phyloP scores from a whole-genome alignment of 2,113 vertebrate genomes.

The Globicephala melas region DNA sequence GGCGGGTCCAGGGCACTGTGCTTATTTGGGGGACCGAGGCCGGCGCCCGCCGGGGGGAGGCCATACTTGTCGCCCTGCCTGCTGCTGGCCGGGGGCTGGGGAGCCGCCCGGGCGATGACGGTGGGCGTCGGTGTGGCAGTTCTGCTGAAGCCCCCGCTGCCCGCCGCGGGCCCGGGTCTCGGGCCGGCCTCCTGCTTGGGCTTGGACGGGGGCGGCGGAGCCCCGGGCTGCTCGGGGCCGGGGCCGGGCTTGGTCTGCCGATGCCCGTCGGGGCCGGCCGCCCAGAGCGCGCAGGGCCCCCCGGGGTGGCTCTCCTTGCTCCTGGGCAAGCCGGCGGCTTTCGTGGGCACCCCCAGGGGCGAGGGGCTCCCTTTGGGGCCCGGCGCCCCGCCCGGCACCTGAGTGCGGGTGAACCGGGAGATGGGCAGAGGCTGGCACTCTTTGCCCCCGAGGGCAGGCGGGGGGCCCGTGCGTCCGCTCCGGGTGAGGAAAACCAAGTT shows the following conservation, averaged over 20 bases:
- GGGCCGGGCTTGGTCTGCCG: constrained; percentile 79
- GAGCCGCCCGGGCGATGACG: constrained; percentile 72
- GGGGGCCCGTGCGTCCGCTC: constrained; percentile 92
- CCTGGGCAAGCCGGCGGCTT: constrained; percentile 64
- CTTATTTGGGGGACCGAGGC: constrained; percentile 85
- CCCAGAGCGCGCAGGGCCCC: constrained; percentile 62
- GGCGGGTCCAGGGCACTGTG: constrained; percentile 82
- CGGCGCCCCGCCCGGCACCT: constrained; percentile 80
- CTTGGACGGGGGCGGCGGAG: constrained; percentile 64
- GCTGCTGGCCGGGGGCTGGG: constrained; percentile 67
- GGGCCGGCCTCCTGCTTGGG: constrained; percentile 83
- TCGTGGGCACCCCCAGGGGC: constrained; percentile 41
- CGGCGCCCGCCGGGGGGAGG: constrained; percentile 76
- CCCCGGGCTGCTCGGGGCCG: constrained; percentile 73
- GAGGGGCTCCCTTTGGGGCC: constrained; percentile 74
- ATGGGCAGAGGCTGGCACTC: constrained; percentile 91
- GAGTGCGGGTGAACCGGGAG: constrained; percentile 86
- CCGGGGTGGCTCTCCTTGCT: constrained; percentile 62
- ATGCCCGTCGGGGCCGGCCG: constrained; percentile 71
- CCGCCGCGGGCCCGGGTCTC: constrained; percentile 67
- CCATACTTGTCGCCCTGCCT: constrained; percentile 83
- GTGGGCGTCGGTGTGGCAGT: constrained; percentile 76
- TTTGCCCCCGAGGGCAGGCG: constrained; percentile 90
- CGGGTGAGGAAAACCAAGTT: constrained; percentile 81
- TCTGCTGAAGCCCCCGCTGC: constrained; percentile 78